These are phyloP conservation scores for Mythimna pallens DNA, from an alignment of 2,888 invertebrate genomes.

Conservation along the genomic window DNA sequence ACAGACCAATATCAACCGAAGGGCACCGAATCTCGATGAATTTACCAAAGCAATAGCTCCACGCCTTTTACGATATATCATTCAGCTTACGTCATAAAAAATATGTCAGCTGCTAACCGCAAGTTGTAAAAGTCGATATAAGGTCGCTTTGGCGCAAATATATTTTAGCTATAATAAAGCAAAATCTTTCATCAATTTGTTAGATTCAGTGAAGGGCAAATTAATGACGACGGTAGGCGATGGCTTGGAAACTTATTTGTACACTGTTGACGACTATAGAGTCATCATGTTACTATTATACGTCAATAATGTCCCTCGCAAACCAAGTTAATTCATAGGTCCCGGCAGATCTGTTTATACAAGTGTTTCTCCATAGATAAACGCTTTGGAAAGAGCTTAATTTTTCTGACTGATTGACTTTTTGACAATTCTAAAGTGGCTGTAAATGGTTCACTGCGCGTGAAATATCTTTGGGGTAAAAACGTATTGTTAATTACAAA, in stretches of 20 bases:
- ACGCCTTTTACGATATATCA: conserved; percentile 29
- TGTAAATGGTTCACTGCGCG: no score
- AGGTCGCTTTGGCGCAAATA: conserved; percentile 14
- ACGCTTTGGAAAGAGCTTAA: no score
- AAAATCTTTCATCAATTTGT: conserved; percentile 49
- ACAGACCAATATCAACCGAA: not conserved
- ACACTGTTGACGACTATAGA: conserved; percentile 11
- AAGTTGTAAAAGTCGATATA: conserved; percentile 25
- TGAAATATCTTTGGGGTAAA: no score
- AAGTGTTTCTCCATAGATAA: no score
- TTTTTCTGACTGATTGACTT: no score
- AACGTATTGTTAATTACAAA: no score
- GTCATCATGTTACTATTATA: not conserved
- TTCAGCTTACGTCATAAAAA: conserved; percentile 28
- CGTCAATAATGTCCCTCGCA: not conserved
- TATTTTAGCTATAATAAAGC: conserved; percentile 16
- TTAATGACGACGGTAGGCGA: conserved; percentile 48
- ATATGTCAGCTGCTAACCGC: conserved; percentile 28
- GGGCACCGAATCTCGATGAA: conserved; percentile 8
- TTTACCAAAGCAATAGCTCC: conserved; percentile 10
- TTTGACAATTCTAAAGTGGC: no score
- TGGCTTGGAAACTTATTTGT: conserved; percentile 44
- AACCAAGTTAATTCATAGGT: not conserved
- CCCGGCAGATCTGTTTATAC: not conserved
- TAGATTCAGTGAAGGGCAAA: conserved; percentile 32